Percentiles rank a stretch among this genome's conserved stretches.
Evolutionary conservation across 2,113 vertebrate species (phyloP).

Genomic region (Tachysurus fulvidraco): DNA sequence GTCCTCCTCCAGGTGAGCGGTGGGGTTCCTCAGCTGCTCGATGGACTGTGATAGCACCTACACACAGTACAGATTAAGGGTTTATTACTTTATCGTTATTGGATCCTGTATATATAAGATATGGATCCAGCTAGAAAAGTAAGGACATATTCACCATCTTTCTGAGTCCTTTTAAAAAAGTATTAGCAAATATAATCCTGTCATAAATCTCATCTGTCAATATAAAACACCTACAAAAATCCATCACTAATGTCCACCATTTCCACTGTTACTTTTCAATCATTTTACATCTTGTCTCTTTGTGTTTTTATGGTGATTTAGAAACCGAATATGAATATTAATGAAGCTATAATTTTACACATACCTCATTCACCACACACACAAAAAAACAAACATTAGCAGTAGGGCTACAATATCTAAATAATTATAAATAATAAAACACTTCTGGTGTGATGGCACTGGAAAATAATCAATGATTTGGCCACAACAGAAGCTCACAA

Average conservation of each 20-base stretch:
- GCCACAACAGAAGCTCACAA: not conserved
- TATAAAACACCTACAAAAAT: not conserved
- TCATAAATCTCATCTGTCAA: no score
- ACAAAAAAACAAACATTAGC: not conserved
- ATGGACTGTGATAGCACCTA: slow-evolving; percentile 53
- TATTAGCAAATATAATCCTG: no score
- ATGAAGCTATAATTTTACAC: not conserved
- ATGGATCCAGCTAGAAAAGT: not conserved
- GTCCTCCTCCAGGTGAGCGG: slow-evolving; percentile 47
- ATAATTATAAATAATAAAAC: not conserved
- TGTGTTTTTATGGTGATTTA: not conserved
- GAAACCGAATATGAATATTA: not conserved
- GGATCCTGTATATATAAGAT: not conserved
- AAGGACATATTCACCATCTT: not conserved
- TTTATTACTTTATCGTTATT: not conserved
- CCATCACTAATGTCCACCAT: not conserved
- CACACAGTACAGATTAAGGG: not conserved
- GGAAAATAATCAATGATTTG: not conserved
- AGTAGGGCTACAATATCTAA: not conserved
- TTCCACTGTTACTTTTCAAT: not conserved
- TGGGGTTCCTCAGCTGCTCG: slow-evolving; percentile 48
- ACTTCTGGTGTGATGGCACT: not conserved
- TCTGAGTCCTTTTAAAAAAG: no score
- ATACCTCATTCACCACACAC: not conserved
- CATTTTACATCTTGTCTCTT: not conserved